Evolutionary conservation across 2,888 invertebrate genomes (phyloP), one percentile per base, ranked within the genome.

Genomic region (Leptopilina syphax): DNA sequence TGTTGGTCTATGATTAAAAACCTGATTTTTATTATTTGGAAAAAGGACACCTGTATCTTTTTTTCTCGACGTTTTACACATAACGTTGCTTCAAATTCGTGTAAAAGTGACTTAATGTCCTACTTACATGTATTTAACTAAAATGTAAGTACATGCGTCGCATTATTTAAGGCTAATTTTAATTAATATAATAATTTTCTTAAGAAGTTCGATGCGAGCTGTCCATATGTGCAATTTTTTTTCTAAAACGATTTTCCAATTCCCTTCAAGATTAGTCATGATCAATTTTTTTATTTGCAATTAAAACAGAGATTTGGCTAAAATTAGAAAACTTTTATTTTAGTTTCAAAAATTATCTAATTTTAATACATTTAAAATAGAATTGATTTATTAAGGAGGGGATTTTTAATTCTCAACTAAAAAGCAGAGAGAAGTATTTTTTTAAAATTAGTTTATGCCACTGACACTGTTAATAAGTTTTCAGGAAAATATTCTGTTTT

Each of bases 121-220:
- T 73, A 73, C 57, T 73, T 73, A 73, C 34, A 73, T 73, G 57
- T 60, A 57, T 9, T 50, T 73, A 73, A 57, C 57, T 73, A 50
- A 73, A 73, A 41, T 79, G 77, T 81, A 79, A 82, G 79, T 79
- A 82, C 79, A 77, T 80, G 82, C 82, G 79, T 82, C 77, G 82
- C 77, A 77, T 79, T 79, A 77, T 67, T 27, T 82, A 80, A 82
- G 82, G 80, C 80, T 82, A 82, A 68, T 18, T 63, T n/a, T 18
- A 24, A 57, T 57, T 34, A 34, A 34, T 34, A 34, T 34, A 34
- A 27, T 34, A 27, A 54, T 73, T 73, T 57, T 57, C 24, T 60
- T 73, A 73, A 73, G 70, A 65, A 65, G 41, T 57, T 73, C 34
- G 73, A 34, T 60, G 73, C 57, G 57, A 73, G 57, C 70, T 70